Evolutionary conservation across 2,113 vertebrate species (phyloP).

Genomic region (Setophaga petechia): DNA sequence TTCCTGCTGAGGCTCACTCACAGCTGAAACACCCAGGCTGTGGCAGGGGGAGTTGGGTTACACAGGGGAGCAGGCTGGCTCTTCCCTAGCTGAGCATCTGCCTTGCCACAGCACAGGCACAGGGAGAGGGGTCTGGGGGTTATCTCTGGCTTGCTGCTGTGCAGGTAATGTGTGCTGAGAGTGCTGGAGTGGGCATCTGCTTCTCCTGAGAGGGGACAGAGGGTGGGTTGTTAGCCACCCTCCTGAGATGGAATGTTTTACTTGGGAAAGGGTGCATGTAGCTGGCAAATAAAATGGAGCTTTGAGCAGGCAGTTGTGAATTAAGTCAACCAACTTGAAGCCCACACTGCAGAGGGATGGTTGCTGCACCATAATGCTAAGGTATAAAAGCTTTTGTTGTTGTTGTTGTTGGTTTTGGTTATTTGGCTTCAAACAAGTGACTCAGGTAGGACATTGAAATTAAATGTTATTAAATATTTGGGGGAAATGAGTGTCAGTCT

Average conservation of each 20-base stretch:
- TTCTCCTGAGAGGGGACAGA: neutral
- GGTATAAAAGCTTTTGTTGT: neutral
- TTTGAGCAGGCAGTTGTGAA: neutral
- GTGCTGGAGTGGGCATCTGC: neutral
- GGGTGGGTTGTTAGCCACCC: neutral
- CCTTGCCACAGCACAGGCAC: neutral
- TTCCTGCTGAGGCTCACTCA: constrained; percentile 7
- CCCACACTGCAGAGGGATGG: neutral
- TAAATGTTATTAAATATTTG: neutral
- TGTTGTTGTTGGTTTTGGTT: neutral
- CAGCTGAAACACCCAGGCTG: neutral
- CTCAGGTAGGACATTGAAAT: neutral
- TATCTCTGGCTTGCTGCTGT: neutral
- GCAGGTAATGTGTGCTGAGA: neutral
- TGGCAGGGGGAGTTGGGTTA: constrained; percentile 16
- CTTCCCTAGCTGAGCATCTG: neutral
- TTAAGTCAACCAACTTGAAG: neutral
- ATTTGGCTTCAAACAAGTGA: neutral
- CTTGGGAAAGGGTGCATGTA: neutral
- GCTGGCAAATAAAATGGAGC: neutral
- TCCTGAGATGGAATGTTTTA: neutral
- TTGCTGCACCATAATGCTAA: neutral
- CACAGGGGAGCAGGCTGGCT: neutral
- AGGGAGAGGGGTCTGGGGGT: neutral
- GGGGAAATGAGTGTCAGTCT: neutral